Percentiles rank a stretch among this genome's conserved stretches.
Evolutionary conservation across 2,797 vertebrate species (phyloP).

Genomic region (Coracias cyanogaster): DNA sequence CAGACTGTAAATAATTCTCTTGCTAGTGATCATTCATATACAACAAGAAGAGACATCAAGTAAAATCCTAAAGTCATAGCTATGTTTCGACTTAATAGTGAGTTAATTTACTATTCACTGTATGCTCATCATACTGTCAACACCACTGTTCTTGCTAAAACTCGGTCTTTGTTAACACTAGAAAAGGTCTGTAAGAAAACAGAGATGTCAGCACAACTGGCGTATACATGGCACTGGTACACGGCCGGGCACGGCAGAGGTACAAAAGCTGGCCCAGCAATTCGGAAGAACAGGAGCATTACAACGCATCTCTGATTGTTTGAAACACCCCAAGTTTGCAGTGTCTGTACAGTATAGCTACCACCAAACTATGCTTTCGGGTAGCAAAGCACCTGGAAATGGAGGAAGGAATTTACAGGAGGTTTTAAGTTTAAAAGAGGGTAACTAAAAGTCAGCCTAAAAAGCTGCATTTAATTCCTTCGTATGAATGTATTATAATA

Average conservation of each 20-base stretch:
- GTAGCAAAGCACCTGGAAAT: background rate
- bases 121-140: background rate
- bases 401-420: background rate
- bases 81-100: background rate
- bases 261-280: background rate
- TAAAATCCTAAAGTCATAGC: background rate
- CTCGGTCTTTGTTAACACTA: background rate
- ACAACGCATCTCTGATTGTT: background rate
- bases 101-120: background rate
- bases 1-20: background rate
- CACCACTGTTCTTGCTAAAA: background rate
- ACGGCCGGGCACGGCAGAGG: background rate
- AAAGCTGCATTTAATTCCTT: background rate
- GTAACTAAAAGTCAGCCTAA: background rate
- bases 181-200: background rate
- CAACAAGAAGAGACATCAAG: background rate
- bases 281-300: background rate
- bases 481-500: background rate
- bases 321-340: background rate
- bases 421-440: background rate
- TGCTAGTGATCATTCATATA: background rate
- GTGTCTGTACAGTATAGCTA: accelerated
- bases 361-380: background rate
- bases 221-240: background rate
- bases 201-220: background rate